Evolutionary conservation across 1,140 invertebrate species (phyloP).

Genomic region (Trichogramma pretiosum): DNA sequence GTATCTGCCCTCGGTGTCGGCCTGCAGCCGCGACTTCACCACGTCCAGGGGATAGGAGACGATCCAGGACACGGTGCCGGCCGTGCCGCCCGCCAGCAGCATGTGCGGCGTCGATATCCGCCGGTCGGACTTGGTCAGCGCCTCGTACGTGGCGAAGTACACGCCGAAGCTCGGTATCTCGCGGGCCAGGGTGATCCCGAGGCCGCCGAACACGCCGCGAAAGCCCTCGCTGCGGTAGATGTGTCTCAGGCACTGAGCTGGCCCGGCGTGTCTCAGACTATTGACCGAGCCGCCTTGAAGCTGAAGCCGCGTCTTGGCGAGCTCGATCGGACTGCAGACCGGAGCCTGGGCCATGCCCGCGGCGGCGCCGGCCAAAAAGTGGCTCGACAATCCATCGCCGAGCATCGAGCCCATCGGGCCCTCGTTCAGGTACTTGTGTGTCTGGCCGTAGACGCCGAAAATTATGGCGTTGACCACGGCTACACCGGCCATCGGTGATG

Average conservation of each 20-base stretch:
- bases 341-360: conserved; percentile 73
- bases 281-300: conserved; percentile 29
- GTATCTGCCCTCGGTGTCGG: conserved; percentile 56
- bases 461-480: conserved; percentile 82
- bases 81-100: conserved; percentile 69
- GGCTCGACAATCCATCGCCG: conserved; percentile 52
- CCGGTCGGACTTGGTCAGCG: conserved; percentile 22
- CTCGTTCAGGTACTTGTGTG: conserved; percentile 49
- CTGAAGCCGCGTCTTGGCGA: conserved; percentile 79
- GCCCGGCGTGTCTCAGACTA: conserved; percentile 37
- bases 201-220: conserved; percentile 64
- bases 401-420: conserved; percentile 27
- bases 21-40: conserved; percentile 80
- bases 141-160: conserved; percentile 53
- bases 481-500: conserved; percentile 77
- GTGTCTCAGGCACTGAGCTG: conserved; percentile 56
- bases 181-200: conserved; percentile 62
- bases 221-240: conserved; percentile 57
- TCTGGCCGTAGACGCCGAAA: conserved; percentile 82
- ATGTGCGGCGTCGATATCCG: conserved; percentile 50
- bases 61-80: conserved; percentile 79
- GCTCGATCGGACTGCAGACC: conserved; percentile 76
- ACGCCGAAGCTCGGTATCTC: conserved; percentile 65
- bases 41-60: conserved; percentile 82
- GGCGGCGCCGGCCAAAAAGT: conserved; percentile 63